A percentile compares a stretch with the other conserved stretches of the same genome.
Conservation (phyloP, 2,113 vertebrate species). For the Chiloscyllium plagiosum region DNA sequence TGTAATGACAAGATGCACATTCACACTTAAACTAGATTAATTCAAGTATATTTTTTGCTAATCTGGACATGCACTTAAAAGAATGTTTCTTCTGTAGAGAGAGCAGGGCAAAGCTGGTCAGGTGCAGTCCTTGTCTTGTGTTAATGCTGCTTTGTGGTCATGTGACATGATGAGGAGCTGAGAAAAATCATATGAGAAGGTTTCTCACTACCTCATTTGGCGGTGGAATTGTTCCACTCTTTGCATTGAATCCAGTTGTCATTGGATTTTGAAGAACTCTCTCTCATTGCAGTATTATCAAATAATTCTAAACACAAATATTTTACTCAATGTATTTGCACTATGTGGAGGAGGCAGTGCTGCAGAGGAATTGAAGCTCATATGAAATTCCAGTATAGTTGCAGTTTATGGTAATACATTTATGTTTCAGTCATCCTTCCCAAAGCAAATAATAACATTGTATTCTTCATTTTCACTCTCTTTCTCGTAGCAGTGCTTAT, state of each 20-base stretch:
- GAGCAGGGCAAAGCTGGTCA: not conserved
- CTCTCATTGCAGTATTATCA: not conserved
- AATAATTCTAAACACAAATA: not conserved
- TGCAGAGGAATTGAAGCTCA: not conserved
- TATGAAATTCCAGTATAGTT: not conserved
- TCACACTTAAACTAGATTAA: not conserved
- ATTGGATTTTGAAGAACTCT: not conserved
- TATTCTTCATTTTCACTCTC: not conserved
- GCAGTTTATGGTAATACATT: not conserved
- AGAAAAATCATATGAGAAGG: not conserved
- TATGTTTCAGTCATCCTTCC: not conserved
- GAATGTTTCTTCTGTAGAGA: not conserved
- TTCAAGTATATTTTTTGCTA: not conserved
- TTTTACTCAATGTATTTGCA: not conserved
- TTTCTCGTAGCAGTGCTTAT: not conserved
- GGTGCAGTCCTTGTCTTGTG: not conserved
- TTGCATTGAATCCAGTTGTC: not conserved
- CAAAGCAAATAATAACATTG: not conserved
- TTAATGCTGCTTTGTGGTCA: not conserved
- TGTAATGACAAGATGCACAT: not conserved
- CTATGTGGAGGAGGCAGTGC: too few relatives aligned
- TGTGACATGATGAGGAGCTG: not conserved
- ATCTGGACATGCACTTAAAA: not conserved
- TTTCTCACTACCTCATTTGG: not conserved
- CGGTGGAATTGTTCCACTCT: not conserved